Conservation (phyloP, 2,888 invertebrate genomes). For the Diloba caeruleocephala region DNA sequence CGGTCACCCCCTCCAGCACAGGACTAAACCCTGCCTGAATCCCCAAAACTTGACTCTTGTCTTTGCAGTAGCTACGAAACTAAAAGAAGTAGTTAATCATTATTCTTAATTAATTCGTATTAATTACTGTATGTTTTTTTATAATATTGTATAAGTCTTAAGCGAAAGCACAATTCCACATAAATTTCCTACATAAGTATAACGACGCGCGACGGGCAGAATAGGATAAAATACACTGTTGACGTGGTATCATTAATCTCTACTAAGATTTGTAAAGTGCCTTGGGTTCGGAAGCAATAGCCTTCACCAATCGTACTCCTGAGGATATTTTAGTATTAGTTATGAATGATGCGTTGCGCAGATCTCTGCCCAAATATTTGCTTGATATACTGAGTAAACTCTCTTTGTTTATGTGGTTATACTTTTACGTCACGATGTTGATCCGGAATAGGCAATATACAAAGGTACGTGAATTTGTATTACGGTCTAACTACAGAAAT, state of each 20-base stretch:
- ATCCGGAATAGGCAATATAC: too few relatives aligned
- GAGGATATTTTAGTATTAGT: background rate
- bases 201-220: slow-evolving; percentile 11
- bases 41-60: too few relatives aligned
- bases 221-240: slow-evolving; percentile 12
- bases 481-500: background rate
- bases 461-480: too few relatives aligned
- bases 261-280: background rate
- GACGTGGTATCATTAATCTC: slow-evolving; percentile 26
- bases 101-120: too few relatives aligned
- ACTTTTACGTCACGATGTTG: slow-evolving; percentile 1
- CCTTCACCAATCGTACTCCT: slow-evolving; percentile 7
- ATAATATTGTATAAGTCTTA: too few relatives aligned
- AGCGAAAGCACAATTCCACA: background rate
- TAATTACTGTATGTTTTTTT: too few relatives aligned
- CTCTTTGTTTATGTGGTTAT: slow-evolving; percentile 7
- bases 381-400: background rate
- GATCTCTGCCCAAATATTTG: slow-evolving; percentile 11
- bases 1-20: too few relatives aligned
- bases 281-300: background rate
- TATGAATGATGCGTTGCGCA: slow-evolving; percentile 3
- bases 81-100: too few relatives aligned
- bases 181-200: slow-evolving; percentile 11
- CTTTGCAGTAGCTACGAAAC: too few relatives aligned
- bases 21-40: too few relatives aligned